Evolutionary conservation across 2,797 vertebrate species (phyloP), one percentile per base, ranked within the genome.

Genomic region (Peromyscus nudipes): DNA sequence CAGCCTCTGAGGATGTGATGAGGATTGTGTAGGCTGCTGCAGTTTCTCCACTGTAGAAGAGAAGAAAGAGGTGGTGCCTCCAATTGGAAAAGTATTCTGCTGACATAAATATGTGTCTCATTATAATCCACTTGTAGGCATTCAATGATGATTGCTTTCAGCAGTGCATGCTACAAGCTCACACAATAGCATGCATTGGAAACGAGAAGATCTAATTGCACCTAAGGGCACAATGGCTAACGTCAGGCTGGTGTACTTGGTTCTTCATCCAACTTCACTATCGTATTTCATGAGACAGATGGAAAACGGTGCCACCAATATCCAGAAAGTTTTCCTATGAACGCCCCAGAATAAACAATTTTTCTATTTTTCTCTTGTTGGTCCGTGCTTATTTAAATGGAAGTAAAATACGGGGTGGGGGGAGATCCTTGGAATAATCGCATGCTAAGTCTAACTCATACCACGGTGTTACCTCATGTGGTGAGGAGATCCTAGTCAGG

Each of bases 161-260:
- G 86, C 31, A 25, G 25, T 83, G 60, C 73, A 21, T 75, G 69
- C 89, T 57, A 62, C 2, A 29, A 52, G 73, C 52, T 91, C 88
- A 77, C 62, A 52, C 21, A 43, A 87, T 23, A 80, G 81, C 69
- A 60, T 71, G 80, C 19, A 80, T 95, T 86, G 91, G 79, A 71
- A 89, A 75, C 6, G 71, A 95, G 89, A 89, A 81, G 91, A 90
- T 60, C 60, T 95, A 92, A 95, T 96, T 97, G 82, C 79, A 84
- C 83, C 91, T 88, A 93, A 37, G 69, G 83, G 83, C 95, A 69
- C 34, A 49, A 89, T 80, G 89, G 81, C 92, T 91, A n/a, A 91
- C 81, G 87, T 55, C 62, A 79, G 64, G 31, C 79, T 84, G 87
- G 84, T 65, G 43, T 19, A 67, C 64, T 71, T 13, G 67, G 21